phyloP scores from a whole-genome alignment of 2,888 invertebrate species.

The Pammene aurita region DNA sequence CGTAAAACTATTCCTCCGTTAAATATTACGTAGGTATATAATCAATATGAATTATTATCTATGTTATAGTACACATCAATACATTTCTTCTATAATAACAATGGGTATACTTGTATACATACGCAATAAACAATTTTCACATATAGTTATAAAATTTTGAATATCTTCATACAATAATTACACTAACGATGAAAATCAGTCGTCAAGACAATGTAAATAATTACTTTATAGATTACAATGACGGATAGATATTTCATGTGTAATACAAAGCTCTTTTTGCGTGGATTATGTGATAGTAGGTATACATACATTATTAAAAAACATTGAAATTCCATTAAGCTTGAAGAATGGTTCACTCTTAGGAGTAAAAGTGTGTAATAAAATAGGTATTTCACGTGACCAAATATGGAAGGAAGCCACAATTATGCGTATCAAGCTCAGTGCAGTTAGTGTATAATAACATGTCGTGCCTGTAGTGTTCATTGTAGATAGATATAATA shows the following conservation, averaged over 20 bases:
- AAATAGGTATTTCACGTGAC: slow-evolving; percentile 26
- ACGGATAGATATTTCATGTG: slow-evolving; percentile 58
- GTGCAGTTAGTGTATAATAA: slow-evolving; percentile 17
- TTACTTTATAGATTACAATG: slow-evolving; percentile 50
- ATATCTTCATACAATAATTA: slow-evolving; percentile 58
- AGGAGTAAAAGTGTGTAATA: slow-evolving; percentile 15
- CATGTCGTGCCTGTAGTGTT: slow-evolving; percentile 12
- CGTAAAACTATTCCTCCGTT: slow-evolving; percentile 42
- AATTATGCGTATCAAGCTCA: slow-evolving; percentile 16
- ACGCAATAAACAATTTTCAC: slow-evolving; percentile 61
- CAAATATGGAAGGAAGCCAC: slow-evolving; percentile 38
- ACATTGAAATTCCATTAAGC: neutral
- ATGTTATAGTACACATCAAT: slow-evolving; percentile 58
- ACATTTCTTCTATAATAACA: slow-evolving; percentile 57
- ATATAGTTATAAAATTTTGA: slow-evolving; percentile 68
- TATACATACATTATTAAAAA: neutral
- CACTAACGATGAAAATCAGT: slow-evolving; percentile 79
- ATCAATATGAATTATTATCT: slow-evolving; percentile 57
- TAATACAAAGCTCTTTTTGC: slow-evolving; percentile 62
- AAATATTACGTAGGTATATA: slow-evolving; percentile 53
- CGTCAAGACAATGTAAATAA: slow-evolving; percentile 54
- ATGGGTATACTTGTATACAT: slow-evolving; percentile 68
- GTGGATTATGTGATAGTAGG: slow-evolving; percentile 1
- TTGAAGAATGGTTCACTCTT: neutral
- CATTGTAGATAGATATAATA: slow-evolving; percentile 17